Base-by-base conservation (phyloP, 1,140 invertebrate genomes). In the Physella acuta region DNA sequence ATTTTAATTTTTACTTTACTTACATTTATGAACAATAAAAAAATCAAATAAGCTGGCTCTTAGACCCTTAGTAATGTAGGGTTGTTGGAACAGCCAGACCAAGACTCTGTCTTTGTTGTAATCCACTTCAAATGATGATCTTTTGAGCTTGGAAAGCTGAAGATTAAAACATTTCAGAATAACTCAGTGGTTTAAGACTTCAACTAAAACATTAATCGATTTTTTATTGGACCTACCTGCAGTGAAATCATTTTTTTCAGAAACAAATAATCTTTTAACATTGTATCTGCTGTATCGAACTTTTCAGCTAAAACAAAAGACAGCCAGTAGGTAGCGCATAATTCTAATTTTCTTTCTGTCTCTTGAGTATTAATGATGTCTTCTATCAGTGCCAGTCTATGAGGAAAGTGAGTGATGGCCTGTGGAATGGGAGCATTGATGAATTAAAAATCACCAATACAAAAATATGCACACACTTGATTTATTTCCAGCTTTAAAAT, bases 11-110 rank as follows among this genome's bases (percentile, higher is more conserved):
- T 56, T 56, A 8, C 24, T 34, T 2, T 26, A 44, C 60, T 62
- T 24, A 62, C 60, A 39, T 62, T 62, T 62, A 44, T 62, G 60
- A 30, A 34, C 34, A 62, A 62, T 62, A 1, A 62, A 37, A 16
- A 44, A 17, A 17, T 62, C 60, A 3, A 62, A 44, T 8, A 44
- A 11, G 36, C 60, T 62, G 31, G 60, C 60, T 62, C 30, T 49
- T 37, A 62, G 39, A 3, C 60, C 60, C 28, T 33, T 11, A 20
- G 37, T 62, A 26, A 62, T 30, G 17, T 20, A 44, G 2, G 60
- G 60, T n/a, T 30, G 39, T 16, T 44, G 20, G 2, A 62, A 3
- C 39, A 62, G 60, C 60, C 60, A 62, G 11, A 20, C 24, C 36
- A 62, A 62, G 3, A 62, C 60, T 30, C 4, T 62, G 26, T 26